Base-by-base conservation (phyloP, 1,140 invertebrate species). In the Euura saliciscinereae region DNA sequence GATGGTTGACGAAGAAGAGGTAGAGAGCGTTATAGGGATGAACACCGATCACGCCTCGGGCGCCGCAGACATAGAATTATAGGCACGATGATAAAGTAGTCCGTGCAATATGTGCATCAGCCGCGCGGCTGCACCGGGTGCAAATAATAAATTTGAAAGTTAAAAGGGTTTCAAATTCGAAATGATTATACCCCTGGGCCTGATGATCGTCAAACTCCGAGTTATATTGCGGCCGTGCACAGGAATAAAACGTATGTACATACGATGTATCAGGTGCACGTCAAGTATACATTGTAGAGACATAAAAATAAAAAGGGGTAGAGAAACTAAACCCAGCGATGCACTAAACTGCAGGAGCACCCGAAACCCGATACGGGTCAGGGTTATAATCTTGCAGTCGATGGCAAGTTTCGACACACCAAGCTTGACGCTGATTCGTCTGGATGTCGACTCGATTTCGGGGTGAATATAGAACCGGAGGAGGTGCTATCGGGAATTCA, bases 361-460 rank as follows among this genome's bases (percentile, higher is more conserved):
- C 51, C 8, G 51, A 59, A 59, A 59, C 51, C 13, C 51, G 51
- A 59, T 59, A 59, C 51, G 51, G 51, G 51, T 59, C 13, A 8
- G 51, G 51, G 51, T 59, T 59, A 59, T 59, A 59, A 59, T 59
- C 51, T 59, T 59, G 51, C 51, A 59, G 51, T 59, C 51, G 51
- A 59, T n/a, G 51, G 8, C 51, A n/a, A 6, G 51, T 59, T 59
- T 59, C 13, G 28, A 59, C 51, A 59, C 51, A 59, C 51, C 51
- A 8, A n/a, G 51, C 13, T 59, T 59, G 51, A 59, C 51, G 51
- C 13, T 11, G 13, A 59, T 59, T 59, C 51, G 51, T 59, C 3
- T 59, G 10, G 51, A 59, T 59, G 51, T 59, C 51, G 13, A 59
- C 51, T 59, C 1, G 8, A n/a, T 59, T 59, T n/a, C 8, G 51